phyloP scores from a whole-genome alignment of 2,113 vertebrate species.

The Salminus brasiliensis region DNA sequence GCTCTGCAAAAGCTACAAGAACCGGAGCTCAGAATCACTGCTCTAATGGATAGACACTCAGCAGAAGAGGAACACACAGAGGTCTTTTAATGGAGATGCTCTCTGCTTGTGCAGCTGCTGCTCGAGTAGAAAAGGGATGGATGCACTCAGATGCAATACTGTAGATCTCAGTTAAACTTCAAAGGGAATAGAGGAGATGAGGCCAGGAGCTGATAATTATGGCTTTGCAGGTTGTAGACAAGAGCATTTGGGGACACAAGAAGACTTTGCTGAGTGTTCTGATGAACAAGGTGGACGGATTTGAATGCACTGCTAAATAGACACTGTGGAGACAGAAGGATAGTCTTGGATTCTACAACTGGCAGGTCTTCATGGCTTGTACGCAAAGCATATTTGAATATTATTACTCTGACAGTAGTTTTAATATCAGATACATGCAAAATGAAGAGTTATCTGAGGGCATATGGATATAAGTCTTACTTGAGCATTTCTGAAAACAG shows the following conservation, averaged over 20 bases:
- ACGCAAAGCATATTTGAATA: background rate
- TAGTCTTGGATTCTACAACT: background rate
- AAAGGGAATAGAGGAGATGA: background rate
- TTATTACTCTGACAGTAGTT: background rate
- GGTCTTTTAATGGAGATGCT: background rate
- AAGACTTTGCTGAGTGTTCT: background rate
- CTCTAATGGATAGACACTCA: conserved; percentile 53
- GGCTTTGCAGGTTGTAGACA: background rate
- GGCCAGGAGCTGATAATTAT: background rate
- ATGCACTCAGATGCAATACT: conserved; percentile 6
- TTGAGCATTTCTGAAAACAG: background rate
- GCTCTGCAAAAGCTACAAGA: conserved; percentile 3
- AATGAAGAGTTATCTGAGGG: background rate
- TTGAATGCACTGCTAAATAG: background rate
- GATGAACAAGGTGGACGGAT: background rate
- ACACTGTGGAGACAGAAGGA: background rate
- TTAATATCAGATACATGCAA: background rate
- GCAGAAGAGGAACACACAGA: conserved; percentile 2
- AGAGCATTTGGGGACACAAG: background rate
- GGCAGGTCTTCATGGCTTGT: background rate
- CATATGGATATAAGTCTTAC: background rate
- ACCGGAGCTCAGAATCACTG: conserved; percentile 68
- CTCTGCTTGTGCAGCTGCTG: background rate
- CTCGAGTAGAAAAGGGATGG: background rate
- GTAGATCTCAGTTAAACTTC: background rate